These are phyloP conservation scores for Glyptemys insculpta DNA, from an alignment of 2,797 vertebrate species.

Conservation along the genomic window DNA sequence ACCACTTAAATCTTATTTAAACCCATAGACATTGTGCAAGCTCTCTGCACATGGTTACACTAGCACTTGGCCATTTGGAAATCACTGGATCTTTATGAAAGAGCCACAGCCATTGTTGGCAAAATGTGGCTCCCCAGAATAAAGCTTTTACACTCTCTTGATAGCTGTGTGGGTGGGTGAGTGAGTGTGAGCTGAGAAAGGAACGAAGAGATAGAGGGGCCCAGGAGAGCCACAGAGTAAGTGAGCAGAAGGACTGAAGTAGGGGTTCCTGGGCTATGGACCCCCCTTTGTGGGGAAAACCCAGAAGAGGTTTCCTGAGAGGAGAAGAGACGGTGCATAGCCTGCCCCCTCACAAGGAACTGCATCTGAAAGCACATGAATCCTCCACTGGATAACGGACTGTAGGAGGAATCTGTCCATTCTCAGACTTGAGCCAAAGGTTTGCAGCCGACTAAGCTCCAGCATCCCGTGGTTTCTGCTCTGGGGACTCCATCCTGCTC, in stretches of 20 bases:
- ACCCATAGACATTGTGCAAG: too few species aligned
- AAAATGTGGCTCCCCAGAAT: too few species aligned
- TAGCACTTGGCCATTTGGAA: too few species aligned
- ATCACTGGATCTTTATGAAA: too few species aligned
- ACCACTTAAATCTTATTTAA: not conserved
- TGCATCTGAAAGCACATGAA: not conserved
- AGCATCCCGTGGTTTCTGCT: not conserved
- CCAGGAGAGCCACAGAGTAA: not conserved
- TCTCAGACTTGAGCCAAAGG: not conserved
- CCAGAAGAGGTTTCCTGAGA: not conserved
- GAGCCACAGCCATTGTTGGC: too few species aligned
- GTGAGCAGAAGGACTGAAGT: not conserved
- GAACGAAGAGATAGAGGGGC: not conserved
- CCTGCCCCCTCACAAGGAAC: not conserved
- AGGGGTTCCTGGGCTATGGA: not conserved
- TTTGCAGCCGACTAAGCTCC: not conserved
- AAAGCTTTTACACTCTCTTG: too few species aligned
- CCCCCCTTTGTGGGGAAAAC: not conserved
- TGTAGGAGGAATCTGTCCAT: not conserved
- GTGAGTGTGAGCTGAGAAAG: not conserved
- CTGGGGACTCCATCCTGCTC: not conserved
- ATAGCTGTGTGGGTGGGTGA: too few species aligned
- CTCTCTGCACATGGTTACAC: too few species aligned
- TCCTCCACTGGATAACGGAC: not conserved
- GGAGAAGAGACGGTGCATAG: not conserved